Evolutionary conservation across 1,140 invertebrate genomes (phyloP), one percentile per base, ranked within the genome.

Genomic region (Cardiocondyla obscurior): DNA sequence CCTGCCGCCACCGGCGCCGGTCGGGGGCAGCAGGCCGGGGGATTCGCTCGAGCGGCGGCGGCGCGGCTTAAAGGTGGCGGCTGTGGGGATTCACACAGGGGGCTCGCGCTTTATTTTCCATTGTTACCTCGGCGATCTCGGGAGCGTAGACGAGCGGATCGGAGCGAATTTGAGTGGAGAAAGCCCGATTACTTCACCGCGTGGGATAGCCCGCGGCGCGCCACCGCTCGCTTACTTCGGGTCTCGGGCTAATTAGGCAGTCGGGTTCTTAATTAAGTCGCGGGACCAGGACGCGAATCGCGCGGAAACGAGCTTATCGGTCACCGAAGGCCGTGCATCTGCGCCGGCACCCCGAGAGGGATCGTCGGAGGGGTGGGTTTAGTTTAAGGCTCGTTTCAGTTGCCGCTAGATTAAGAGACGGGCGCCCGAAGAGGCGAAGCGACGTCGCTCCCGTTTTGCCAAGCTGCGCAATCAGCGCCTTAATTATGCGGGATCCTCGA

Each of bases 101-200:
- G 84, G 89, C 82, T 82, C 87, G 84, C 89, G 90, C 89, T 91
- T 92, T 91, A 91, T 90, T 92, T 89, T 73, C 90, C 83, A 92
- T 93, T 93, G 91, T 93, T 91, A 82, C 77, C 28, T 16, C 10
- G 19, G 10, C 70, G 84, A 90, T 91, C 92, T 92, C 87, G 87
- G 87, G 86, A 70, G 67, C 30, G 39, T 64, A 33, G 39, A 39
- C 39, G 58, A 57, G 30, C 30, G 14, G 60, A 44, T 25, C 44
- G 22, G 33, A 76, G 58, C 19, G 39, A 28, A 39, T 36, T 33
- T 33, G 12, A 67, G 39, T 36, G 81, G 91, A 93, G 91, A 93
- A 92, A 92, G 92, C 89, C 89, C 88, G 90, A 84, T 93, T 94
- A 93, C 93, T 90, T 92, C 92, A 93, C 77, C 82, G 85, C 92